Conservation (phyloP, 2,113 vertebrate genomes). For the Chrysemys picta region DNA sequence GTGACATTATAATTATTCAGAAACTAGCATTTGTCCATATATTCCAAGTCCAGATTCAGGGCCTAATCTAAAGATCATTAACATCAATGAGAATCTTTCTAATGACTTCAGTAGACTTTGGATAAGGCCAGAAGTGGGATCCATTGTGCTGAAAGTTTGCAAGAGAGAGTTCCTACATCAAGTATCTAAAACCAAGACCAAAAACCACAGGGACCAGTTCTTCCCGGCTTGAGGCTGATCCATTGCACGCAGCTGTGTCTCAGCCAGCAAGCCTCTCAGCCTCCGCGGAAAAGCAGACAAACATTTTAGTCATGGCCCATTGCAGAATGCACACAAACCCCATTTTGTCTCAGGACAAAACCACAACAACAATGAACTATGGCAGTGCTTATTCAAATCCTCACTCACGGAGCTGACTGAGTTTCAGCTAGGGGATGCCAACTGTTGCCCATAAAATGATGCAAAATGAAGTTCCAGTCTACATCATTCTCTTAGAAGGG, state of each 20-base stretch:
- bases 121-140: rapidly evolving
- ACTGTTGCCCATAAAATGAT: background rate
- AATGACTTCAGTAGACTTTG: rapidly evolving
- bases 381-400: background rate
- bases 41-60: background rate
- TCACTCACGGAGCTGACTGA: background rate
- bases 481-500: background rate
- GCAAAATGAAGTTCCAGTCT: background rate
- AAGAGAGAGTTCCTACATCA: background rate
- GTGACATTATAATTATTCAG: rapidly evolving
- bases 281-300: background rate
- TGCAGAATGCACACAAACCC: constrained; percentile 21
- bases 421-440: background rate
- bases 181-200: background rate
- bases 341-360: constrained; percentile 52
- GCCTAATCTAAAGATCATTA: background rate
- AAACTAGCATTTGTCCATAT: background rate
- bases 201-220: constrained; percentile 2
- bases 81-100: background rate
- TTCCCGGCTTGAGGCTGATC: background rate
- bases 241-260: background rate
- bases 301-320: constrained; percentile 23
- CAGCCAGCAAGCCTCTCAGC: background rate
- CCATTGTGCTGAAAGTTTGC: rapidly evolving
- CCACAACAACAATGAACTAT: background rate